A percentile compares a stretch with the other conserved stretches of the same genome.
These are phyloP conservation scores for Alethe diademata DNA, from an alignment of 2,113 vertebrate species.

Conservation along the genomic window DNA sequence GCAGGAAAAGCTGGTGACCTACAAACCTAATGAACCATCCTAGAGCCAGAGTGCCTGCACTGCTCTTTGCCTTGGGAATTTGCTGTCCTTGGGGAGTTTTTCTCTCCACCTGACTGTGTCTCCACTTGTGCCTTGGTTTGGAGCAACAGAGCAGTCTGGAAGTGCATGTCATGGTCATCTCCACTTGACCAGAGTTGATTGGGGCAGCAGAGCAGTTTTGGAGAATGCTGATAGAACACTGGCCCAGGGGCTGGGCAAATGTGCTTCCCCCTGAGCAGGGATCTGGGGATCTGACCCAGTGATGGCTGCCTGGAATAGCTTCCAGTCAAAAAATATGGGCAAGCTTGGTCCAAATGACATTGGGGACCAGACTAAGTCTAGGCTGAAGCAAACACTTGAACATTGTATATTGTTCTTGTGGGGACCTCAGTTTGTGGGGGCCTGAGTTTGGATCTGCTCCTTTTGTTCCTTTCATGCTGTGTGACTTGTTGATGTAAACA, in stretches of 20 bases:
- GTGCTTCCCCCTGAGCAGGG: background rate
- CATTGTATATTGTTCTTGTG: background rate
- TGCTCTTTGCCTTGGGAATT: background rate
- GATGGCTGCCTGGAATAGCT: background rate
- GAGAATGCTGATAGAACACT: accelerated
- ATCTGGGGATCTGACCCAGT: background rate
- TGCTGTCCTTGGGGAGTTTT: background rate
- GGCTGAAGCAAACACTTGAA: background rate
- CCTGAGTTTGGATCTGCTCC: background rate
- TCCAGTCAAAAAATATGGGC: background rate
- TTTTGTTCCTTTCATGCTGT: background rate
- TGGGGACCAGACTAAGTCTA: background rate
- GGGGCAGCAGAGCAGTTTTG: background rate
- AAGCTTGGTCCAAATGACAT: background rate
- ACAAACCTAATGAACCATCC: background rate
- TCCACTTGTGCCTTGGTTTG: background rate
- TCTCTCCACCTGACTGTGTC: background rate
- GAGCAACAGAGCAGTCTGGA: background rate
- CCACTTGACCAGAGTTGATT: background rate
- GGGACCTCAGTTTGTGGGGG: background rate
- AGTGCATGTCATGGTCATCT: background rate
- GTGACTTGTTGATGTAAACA: slow-evolving; percentile 32
- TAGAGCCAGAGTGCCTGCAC: background rate
- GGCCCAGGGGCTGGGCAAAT: background rate
- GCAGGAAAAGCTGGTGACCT: background rate